Evolutionary conservation across 2,113 vertebrate genomes (phyloP).

Genomic region (Callipepla californica): DNA sequence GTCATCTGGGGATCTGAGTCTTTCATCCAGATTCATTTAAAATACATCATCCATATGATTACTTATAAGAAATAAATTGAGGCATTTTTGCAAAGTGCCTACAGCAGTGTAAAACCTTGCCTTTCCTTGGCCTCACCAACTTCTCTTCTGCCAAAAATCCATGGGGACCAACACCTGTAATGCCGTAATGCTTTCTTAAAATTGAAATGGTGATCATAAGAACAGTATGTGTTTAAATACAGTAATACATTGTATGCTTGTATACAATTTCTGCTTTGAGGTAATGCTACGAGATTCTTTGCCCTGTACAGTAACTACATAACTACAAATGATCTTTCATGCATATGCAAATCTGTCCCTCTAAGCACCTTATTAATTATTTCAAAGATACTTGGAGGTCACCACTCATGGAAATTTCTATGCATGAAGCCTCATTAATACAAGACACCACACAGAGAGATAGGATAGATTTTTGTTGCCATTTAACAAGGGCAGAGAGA

Average conservation of each 20-base stretch:
- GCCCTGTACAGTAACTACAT: slow-evolving; percentile 64
- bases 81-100: slow-evolving; percentile 1
- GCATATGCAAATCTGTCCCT: slow-evolving; percentile 76
- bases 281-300: slow-evolving; percentile 40
- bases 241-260: neutral
- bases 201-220: neutral
- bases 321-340: slow-evolving; percentile 69
- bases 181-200: neutral
- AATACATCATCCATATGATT: slow-evolving; percentile 23
- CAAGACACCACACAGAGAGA: slow-evolving; percentile 59
- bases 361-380: slow-evolving; percentile 82
- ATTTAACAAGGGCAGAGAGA: slow-evolving; percentile 61
- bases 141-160: slow-evolving; percentile 13
- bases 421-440: slow-evolving; percentile 78
- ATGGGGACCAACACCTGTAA: neutral
- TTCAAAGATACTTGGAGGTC: slow-evolving; percentile 81
- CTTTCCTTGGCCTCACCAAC: neutral
- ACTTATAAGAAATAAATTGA: slow-evolving; percentile 15
- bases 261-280: slow-evolving; percentile 29
- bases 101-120: slow-evolving; percentile 20
- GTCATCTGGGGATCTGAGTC: neutral
- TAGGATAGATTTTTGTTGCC: slow-evolving; percentile 57
- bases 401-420: slow-evolving; percentile 71
- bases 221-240: neutral
- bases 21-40: slow-evolving; percentile 21